Evolutionary conservation across 2,797 vertebrate species (phyloP), one percentile per base, ranked within the genome.

Genomic region (Amniataba percoides): DNA sequence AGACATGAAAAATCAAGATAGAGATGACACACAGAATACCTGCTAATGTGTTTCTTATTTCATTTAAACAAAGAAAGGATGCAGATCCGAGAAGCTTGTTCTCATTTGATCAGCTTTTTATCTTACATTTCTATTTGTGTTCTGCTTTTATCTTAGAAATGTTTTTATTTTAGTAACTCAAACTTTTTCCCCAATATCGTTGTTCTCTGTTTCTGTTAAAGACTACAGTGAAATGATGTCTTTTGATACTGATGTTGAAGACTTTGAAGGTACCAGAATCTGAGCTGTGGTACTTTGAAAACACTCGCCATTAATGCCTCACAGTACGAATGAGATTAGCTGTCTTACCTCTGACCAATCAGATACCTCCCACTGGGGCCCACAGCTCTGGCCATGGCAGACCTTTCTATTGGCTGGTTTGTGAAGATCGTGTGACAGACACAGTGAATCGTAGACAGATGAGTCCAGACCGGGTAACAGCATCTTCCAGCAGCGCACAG

Each of bases 401-500:
- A 91, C 92, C 91, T 97, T 98, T 45, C 94, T 94, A 62, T 94
- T 95, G 83, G 96, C 95, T 40, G 97, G 97, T 77, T 96, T 96
- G 89, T 95, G 93, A 49, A 97, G 92, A 56, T 96, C 95, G 0
- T 92, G 93, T 19, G 94, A 90, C 80, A 96, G 94, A 62, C 97
- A 98, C 74, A 97, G 91, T 2, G 96, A 95, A 0, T 97, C 95
- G 0, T 98, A 98, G 67, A 97, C 96, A 0, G 97, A 97, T 77
- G 97, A 97, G 92, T 98, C 97, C 0, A 98, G 96, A 6, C 97
- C 97, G 0, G 96, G 96, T 0, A 96, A 96, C 86, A 98, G 88
- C 96, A 98, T 97, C 89, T 96, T 97, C 97, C 97, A 98, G 91
- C 97, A 98, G 74, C 97, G 96, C 76, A 97, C 96, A 0, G 95